phyloP scores from a whole-genome alignment of 2,888 invertebrate species.

The Diadromus collaris region DNA sequence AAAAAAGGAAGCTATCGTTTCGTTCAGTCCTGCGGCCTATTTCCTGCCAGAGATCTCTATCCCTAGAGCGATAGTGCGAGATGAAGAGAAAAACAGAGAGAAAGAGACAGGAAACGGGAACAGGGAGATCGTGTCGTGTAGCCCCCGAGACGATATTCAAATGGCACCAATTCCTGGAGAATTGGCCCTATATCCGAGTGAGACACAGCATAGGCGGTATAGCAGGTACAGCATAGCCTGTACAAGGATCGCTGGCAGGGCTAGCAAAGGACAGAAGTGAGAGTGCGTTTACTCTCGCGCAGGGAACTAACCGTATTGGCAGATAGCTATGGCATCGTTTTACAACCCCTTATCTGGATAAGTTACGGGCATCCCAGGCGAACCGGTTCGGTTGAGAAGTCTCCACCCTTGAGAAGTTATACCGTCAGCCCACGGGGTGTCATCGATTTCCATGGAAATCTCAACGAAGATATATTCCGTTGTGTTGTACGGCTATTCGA shows the following conservation, averaged over 20 bases:
- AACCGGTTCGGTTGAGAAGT: conserved; percentile 46
- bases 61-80: conserved; percentile 21
- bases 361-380: conserved; percentile 74
- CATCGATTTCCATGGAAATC: conserved; percentile 76
- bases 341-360: conserved; percentile 79
- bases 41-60: conserved; percentile 49
- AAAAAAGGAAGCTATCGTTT: conserved; percentile 21
- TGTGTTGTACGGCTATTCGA: conserved; percentile 32
- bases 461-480: conserved; percentile 46
- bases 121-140: conserved; percentile 46
- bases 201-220: conserved; percentile 36
- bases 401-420: conserved; percentile 63
- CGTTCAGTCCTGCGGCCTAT: background rate
- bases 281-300: conserved; percentile 28
- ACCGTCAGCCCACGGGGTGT: conserved; percentile 64
- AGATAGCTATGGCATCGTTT: conserved; percentile 77
- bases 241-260: conserved; percentile 30
- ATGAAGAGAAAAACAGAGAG: background rate
- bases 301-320: conserved; percentile 74
- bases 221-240: conserved; percentile 18
- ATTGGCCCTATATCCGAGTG: conserved; percentile 73
- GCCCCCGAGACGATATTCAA: conserved; percentile 75
- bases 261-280: conserved; percentile 44
- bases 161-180: conserved; percentile 78
- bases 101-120: conserved; percentile 38